A percentile compares a stretch with the other conserved stretches of the same genome.
Conservation (phyloP, 2,113 vertebrate species). For the Prionailurus viverrinus region DNA sequence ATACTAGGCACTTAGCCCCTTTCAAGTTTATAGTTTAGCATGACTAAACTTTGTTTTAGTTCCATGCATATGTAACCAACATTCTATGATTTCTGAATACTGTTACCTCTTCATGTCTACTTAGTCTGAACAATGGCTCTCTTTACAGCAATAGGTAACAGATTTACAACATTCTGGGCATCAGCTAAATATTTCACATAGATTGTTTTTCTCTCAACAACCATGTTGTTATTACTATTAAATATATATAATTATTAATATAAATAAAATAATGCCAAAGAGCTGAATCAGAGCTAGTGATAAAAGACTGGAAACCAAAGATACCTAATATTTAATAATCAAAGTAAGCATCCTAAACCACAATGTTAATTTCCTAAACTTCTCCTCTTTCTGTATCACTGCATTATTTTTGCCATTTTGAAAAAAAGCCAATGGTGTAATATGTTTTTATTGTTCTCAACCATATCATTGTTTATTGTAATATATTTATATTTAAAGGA, state of each 20-base stretch:
- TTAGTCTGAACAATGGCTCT: not conserved
- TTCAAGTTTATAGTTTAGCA: not conserved
- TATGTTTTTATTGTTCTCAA: not conserved
- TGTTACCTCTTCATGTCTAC: not conserved
- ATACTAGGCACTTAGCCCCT: not conserved
- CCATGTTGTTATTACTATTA: slow-evolving; percentile 17
- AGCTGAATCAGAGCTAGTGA: not conserved
- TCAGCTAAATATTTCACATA: not conserved
- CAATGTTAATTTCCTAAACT: not conserved
- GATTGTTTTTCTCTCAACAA: slow-evolving; percentile 16
- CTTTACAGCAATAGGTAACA: not conserved
- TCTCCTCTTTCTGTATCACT: not conserved
- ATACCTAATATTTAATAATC: slow-evolving; percentile 13
- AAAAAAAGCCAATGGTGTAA: not conserved
- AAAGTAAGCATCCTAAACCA: not conserved
- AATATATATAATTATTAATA: not conserved
- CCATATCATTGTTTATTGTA: not conserved
- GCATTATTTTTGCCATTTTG: not conserved
- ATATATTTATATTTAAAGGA: slow-evolving; percentile 4
- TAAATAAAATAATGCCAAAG: slow-evolving; percentile 1
- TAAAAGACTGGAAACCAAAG: not conserved
- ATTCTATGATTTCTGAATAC: not conserved
- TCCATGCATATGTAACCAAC: not conserved
- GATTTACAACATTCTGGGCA: not conserved
- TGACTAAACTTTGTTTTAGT: slow-evolving; percentile 35